These are phyloP conservation scores for Gorsachius goisagi DNA, from an alignment of 2,113 vertebrate species.

Conservation along the genomic window DNA sequence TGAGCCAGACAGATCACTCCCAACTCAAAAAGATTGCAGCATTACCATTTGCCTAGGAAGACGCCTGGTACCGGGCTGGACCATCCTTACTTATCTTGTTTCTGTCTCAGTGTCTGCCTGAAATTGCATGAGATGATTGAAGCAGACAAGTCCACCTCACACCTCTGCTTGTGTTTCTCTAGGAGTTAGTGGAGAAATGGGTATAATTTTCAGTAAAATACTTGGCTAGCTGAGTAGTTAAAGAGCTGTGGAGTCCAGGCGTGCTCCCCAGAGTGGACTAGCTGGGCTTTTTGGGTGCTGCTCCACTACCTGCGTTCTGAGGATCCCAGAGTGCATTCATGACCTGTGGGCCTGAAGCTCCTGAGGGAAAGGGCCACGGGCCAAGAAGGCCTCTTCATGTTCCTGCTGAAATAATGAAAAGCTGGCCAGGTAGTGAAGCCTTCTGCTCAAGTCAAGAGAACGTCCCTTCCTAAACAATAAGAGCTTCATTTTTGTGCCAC, in stretches of 20 bases:
- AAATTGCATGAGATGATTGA: neutral
- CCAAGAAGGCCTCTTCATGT: neutral
- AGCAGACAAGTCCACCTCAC: neutral
- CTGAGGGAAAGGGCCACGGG: neutral
- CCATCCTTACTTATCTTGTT: neutral
- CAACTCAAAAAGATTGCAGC: neutral
- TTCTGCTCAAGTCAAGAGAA: neutral
- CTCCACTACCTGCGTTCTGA: neutral
- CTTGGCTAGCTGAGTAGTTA: neutral
- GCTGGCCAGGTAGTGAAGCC: neutral
- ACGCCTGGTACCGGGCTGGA: neutral
- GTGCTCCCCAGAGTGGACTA: neutral
- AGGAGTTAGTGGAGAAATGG: neutral
- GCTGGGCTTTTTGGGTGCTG: neutral
- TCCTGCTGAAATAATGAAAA: neutral
- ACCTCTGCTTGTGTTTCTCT: neutral
- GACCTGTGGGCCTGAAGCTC: neutral
- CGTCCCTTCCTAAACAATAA: neutral
- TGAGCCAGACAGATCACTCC: neutral
- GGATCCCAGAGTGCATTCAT: neutral
- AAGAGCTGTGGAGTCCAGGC: neutral
- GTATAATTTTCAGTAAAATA: neutral
- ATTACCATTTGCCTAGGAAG: neutral
- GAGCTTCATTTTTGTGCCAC: neutral
- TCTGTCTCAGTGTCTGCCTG: neutral